Conservation (phyloP, 2,888 invertebrate genomes). For the Tachina lurida region DNA sequence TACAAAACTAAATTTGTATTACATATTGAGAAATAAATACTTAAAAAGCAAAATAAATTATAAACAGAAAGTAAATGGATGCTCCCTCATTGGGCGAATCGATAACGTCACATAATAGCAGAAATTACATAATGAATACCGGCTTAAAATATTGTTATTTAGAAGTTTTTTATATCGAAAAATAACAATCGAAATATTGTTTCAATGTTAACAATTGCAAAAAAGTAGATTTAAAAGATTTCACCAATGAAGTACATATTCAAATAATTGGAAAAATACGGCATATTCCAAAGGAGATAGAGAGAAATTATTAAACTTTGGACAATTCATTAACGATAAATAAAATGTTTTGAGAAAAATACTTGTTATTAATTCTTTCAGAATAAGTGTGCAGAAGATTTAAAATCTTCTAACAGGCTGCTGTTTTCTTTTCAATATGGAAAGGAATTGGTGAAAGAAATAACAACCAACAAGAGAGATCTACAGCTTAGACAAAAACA, state of each 20-base stretch:
- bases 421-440: slow-evolving; percentile 18
- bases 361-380: slow-evolving; percentile 14
- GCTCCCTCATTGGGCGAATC: not conserved
- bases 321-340: slow-evolving; percentile 5
- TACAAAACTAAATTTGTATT: slow-evolving; percentile 53
- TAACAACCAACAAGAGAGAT: slow-evolving; percentile 29
- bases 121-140: not conserved
- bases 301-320: not conserved
- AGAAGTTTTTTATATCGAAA: not conserved
- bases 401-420: slow-evolving; percentile 22
- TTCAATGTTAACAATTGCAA: not conserved
- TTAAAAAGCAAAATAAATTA: slow-evolving; percentile 29
- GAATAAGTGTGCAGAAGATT: slow-evolving; percentile 17
- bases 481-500: slow-evolving; percentile 73
- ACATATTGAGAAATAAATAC: slow-evolving; percentile 52
- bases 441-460: slow-evolving; percentile 15
- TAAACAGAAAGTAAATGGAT: not conserved
- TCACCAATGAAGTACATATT: too few relatives aligned
- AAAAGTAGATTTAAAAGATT: not conserved
- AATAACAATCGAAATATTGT: not conserved
- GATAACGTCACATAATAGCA: not conserved
- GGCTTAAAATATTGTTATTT: not conserved
- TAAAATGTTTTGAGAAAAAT: slow-evolving; percentile 7
- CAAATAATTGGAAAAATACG: slow-evolving; percentile 7
- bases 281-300: not conserved